These are phyloP conservation scores for Chrysochloris asiatica DNA, from an alignment of 2,113 vertebrate species.

Conservation along the genomic window DNA sequence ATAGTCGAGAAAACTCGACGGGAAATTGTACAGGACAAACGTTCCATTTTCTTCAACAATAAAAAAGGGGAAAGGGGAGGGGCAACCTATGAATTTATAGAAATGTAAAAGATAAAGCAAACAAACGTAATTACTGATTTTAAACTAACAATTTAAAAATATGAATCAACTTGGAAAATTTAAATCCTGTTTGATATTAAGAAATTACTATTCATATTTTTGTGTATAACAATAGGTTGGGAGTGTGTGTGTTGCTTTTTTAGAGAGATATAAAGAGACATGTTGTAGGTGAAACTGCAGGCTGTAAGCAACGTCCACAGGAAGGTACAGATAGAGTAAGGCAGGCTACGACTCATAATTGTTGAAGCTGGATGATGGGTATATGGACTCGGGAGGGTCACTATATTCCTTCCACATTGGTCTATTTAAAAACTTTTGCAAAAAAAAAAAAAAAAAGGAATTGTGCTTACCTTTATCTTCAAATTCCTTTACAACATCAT, in stretches of 20 bases:
- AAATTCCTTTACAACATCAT: conserved; percentile 91
- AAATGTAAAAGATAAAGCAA: neutral
- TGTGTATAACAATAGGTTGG: neutral
- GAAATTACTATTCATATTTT: neutral
- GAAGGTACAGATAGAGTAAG: neutral
- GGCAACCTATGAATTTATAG: neutral
- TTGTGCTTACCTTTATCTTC: conserved; percentile 87
- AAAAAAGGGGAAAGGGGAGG: neutral
- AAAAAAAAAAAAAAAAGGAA: neutral
- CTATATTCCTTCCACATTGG: neutral
- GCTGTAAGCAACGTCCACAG: neutral
- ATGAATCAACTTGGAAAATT: neutral
- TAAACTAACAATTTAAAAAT: neutral
- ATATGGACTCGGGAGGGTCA: neutral
- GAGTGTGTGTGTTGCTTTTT: neutral
- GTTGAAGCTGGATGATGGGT: neutral
- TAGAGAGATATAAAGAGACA: neutral
- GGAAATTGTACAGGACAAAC: neutral
- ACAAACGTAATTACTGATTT: neutral
- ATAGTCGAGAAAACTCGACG: no score
- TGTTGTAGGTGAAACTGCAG: neutral
- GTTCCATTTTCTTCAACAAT: neutral
- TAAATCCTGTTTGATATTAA: neutral
- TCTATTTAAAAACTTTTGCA: neutral
- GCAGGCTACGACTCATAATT: neutral